These are phyloP conservation scores for Heliothis peltigera DNA, from an alignment of 2,888 invertebrate genomes.

Conservation along the genomic window DNA sequence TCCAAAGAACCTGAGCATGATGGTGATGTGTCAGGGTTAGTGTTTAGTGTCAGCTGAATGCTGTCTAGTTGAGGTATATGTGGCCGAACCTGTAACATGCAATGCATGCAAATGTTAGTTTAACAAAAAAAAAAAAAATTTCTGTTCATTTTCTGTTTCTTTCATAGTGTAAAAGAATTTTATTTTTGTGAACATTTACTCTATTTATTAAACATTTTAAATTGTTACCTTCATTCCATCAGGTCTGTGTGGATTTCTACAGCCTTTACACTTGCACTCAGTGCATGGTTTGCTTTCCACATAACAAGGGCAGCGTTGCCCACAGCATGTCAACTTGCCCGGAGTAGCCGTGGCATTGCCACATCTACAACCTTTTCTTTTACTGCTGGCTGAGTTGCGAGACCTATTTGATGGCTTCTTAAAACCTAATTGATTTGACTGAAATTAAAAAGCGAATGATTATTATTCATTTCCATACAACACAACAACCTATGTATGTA, in stretches of 20 bases:
- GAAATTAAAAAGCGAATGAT: conserved; percentile 64
- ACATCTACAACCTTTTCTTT: conserved; percentile 95
- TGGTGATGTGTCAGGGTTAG: conserved; percentile 83
- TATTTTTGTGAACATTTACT: not conserved
- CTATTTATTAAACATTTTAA: too few species aligned
- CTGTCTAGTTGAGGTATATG: conserved; percentile 92
- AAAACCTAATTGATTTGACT: conserved; percentile 83
- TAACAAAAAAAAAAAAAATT: not conserved
- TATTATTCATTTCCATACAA: conserved; percentile 41
- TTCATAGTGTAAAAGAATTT: not conserved
- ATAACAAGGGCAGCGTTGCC: conserved; percentile 98
- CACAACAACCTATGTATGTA: not conserved
- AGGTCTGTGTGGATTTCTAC: conserved; percentile 96
- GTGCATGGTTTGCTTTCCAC: conserved; percentile 96
- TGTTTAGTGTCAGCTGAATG: conserved; percentile 87
- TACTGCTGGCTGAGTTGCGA: conserved; percentile 82
- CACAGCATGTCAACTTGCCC: conserved; percentile 97
- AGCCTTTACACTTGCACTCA: conserved; percentile 97
- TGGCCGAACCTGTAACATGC: conserved; percentile 88
- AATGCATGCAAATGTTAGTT: not conserved
- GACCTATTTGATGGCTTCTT: conserved; percentile 87
- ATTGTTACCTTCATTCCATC: conserved; percentile 93
- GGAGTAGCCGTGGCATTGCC: conserved; percentile 97
- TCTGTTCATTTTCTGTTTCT: not conserved
- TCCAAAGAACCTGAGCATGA: conserved; percentile 86